Base-by-base conservation (phyloP, 2,888 invertebrate species). In the Lasioglossum villosulum region DNA sequence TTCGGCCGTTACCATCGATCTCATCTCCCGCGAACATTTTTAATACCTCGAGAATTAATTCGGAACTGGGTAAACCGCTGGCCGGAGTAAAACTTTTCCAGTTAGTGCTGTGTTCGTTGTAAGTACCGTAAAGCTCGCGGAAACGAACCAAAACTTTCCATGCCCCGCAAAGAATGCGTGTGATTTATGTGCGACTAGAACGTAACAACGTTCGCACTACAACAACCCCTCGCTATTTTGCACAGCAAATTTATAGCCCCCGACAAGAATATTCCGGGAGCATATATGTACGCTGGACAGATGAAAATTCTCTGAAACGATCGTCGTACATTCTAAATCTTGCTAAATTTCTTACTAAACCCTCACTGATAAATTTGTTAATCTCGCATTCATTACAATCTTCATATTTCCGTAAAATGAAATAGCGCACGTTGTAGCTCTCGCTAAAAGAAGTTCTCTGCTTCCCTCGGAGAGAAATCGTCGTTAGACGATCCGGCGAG, bases 391-490 rank as follows among this genome's bases (percentile, higher is more conserved):
- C 0, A 19, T 34, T 3, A 34, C 2, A 23, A 30, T 34, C 4
- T 34, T 68, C 37, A 39, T 23, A 39, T 23, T 68, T 68, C 12
- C 37, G 37, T 37, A 68, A 68, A 68, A 37, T 37, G 23, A 68
- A 68, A 34, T 6, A 39, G 68, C 37, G 37, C 0, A 23, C n/a
- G 30, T 8, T 8, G 19, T 34, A 66, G 16, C 16, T 19, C 16
- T 34, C 66, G 30, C 66, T 23, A n/a, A 37, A 39, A 68, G 23
- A 39, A 12, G 68, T n/a, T 23, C 12, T 39, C n/a, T 10, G 12
- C 23, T 12, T 4, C 23, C 37, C 34, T 37, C 68, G 34, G 27
- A 39, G 52, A 70, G 75, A 86, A 80, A 78, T 84, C 34, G 73
- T 52, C 68, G 75, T 59, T 19, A 39, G 30, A 52, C 70, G 73